A percentile compares a stretch with the other conserved stretches of the same genome.
These are phyloP conservation scores for Morelia viridis DNA, from an alignment of 2,797 vertebrate species.

Conservation along the genomic window DNA sequence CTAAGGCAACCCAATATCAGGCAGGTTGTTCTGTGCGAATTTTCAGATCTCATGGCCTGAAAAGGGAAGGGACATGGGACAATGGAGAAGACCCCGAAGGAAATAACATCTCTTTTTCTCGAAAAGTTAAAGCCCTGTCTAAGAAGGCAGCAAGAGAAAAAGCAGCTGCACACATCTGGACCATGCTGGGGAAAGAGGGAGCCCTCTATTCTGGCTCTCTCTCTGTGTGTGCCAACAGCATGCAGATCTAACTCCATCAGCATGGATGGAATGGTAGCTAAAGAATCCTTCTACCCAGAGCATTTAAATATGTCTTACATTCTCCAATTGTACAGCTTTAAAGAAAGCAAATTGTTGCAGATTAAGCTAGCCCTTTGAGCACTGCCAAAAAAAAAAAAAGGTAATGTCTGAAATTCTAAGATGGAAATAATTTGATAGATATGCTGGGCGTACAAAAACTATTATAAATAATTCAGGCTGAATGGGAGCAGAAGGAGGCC, in stretches of 20 bases:
- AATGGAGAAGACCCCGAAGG: background rate
- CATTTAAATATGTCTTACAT: slow-evolving; percentile 32
- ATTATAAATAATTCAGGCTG: slow-evolving; percentile 61
- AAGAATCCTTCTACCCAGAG: slow-evolving; percentile 61
- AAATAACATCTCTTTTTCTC: background rate
- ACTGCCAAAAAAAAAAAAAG: slow-evolving; percentile 54
- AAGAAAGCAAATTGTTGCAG: slow-evolving; percentile 53
- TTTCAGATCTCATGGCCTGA: slow-evolving; percentile 58
- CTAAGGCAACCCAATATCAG: slow-evolving; percentile 53
- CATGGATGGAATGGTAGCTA: slow-evolving; percentile 56
- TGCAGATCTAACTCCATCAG: slow-evolving; percentile 65
- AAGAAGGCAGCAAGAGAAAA: slow-evolving; percentile 61
- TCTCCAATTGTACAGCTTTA: slow-evolving; percentile 60
- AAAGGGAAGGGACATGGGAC: slow-evolving; percentile 14
- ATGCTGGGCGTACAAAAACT: slow-evolving; percentile 40
- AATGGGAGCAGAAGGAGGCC: slow-evolving; percentile 47
- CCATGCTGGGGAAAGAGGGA: slow-evolving; percentile 39
- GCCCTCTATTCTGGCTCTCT: slow-evolving; percentile 34
- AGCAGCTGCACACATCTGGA: slow-evolving; percentile 65
- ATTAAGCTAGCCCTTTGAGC: slow-evolving; percentile 74
- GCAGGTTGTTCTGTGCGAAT: slow-evolving; percentile 52
- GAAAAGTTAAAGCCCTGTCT: slow-evolving; percentile 60
- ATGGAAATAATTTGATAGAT: slow-evolving; percentile 49
- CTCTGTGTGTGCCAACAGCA: slow-evolving; percentile 62
- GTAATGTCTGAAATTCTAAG: slow-evolving; percentile 53